Conservation (phyloP, 1,140 invertebrate species). For the Nasonia giraulti region DNA sequence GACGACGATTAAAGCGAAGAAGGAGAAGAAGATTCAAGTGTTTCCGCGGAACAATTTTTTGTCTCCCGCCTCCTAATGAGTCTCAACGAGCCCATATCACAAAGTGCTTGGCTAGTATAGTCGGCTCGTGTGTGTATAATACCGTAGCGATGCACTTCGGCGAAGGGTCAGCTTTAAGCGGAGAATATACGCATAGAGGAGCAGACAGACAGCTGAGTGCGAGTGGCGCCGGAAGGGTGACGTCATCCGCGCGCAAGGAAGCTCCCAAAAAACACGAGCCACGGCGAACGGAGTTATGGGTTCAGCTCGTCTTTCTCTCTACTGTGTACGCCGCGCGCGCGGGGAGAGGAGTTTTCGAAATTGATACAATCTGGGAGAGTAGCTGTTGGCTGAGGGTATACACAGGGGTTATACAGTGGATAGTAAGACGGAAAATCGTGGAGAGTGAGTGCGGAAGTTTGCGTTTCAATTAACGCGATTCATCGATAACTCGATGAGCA, state of each 20-base stretch:
- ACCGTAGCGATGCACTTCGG: background rate
- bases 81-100: background rate
- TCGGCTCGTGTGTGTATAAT: background rate
- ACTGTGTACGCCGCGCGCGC: too few relatives aligned
- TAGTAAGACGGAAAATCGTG: too few relatives aligned
- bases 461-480: too few relatives aligned
- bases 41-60: constrained; percentile 7
- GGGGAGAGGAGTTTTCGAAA: background rate
- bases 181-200: background rate
- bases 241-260: constrained; percentile 34
- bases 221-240: constrained; percentile 44
- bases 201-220: background rate
- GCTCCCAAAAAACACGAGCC: constrained; percentile 11
- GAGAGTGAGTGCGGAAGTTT: too few relatives aligned
- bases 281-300: background rate
- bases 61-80: background rate
- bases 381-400: too few relatives aligned
- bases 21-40: background rate
- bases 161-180: constrained; percentile 11
- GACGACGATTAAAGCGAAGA: background rate
- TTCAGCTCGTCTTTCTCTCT: too few relatives aligned
- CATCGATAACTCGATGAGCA: background rate
- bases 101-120: background rate
- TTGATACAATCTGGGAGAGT: background rate
- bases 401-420: too few relatives aligned